Evolutionary conservation across 1,140 invertebrate species (phyloP), one percentile per base, ranked within the genome.

Genomic region (Heliothis virescens): DNA sequence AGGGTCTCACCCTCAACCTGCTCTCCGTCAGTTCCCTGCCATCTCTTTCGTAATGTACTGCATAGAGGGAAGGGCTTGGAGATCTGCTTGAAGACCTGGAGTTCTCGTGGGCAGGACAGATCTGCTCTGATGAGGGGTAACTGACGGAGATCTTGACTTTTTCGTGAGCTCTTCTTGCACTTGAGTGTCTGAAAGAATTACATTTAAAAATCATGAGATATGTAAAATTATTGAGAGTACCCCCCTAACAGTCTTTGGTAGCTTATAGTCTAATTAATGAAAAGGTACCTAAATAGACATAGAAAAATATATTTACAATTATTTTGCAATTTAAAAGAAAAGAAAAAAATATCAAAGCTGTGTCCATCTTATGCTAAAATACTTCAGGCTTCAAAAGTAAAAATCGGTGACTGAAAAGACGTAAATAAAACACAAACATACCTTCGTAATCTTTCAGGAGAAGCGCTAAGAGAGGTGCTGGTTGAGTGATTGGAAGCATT

Each of bases 61-160:
- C 95, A 77, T 96, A 95, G 9, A 95, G 85, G 9, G 91, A 94
- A 2, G 95, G 88, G 80, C 92, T 95, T 72, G 92, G 92, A 0
- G 88, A 95, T 71, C 90, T 93, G 87, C 86, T 94, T 0, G 92
- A 87, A 2, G 92, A 92, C 75, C 90, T 82, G 57, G 94, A 94
- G 86, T 94, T 89, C 79, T 93, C 91, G 29, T 90, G 86, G 11
- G 89, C 89, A 11, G 92, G 87, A 89, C 95, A 95, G 75, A 97
- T 96, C 83, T 97, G 97, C 82, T 98, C 97, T 62, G 96, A 97
- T 65, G 97, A 97, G 15, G 97, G 97, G 92, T 98, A 98, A 7
- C 97, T 97, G 1, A 98, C 97, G 79, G 97, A 97, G 79, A 98
- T 98, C 88, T 97, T 97, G 77, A 98, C 96, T 87, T 97, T 97